phyloP scores from a whole-genome alignment of 2,888 invertebrate species.

The Andricus curvator region DNA sequence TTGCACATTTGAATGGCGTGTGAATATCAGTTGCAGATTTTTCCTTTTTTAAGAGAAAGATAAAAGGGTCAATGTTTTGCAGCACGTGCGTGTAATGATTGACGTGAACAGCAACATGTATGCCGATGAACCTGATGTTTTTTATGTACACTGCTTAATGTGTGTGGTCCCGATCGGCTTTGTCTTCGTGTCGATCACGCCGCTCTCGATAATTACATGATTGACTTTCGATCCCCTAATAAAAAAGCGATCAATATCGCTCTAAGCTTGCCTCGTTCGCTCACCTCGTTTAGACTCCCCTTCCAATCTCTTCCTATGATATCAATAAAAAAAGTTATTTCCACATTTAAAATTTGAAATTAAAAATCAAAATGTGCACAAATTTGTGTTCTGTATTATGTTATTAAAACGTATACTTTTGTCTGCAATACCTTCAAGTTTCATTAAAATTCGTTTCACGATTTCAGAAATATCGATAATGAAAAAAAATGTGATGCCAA shows the following conservation, averaged over 20 bases:
- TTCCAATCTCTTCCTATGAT: background rate
- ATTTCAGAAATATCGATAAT: too few species aligned
- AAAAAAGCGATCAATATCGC: constrained; percentile 51
- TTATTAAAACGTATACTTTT: too few species aligned
- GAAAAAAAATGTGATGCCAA: too few species aligned
- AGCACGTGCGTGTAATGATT: constrained; percentile 56
- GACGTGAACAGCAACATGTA: constrained; percentile 37
- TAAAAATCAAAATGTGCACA: too few species aligned
- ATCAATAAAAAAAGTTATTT: background rate
- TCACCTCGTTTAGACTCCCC: background rate
- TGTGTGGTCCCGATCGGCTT: constrained; percentile 43
- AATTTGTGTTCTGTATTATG: too few species aligned
- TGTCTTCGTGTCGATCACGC: constrained; percentile 31
- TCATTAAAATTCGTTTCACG: too few species aligned
- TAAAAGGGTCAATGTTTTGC: constrained; percentile 53
- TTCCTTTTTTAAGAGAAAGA: constrained; percentile 56
- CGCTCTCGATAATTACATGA: constrained; percentile 25
- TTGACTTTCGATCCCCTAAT: constrained; percentile 43
- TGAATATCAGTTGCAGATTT: constrained; percentile 59
- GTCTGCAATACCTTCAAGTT: too few species aligned
- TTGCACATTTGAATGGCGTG: constrained; percentile 62
- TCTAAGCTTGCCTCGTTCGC: background rate
- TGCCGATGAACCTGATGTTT: constrained; percentile 58
- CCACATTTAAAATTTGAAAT: background rate
- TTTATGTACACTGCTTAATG: constrained; percentile 8